Evolutionary conservation across 2,113 vertebrate species (phyloP), one percentile per base, ranked within the genome.

Genomic region (Semicossyphus pulcher): DNA sequence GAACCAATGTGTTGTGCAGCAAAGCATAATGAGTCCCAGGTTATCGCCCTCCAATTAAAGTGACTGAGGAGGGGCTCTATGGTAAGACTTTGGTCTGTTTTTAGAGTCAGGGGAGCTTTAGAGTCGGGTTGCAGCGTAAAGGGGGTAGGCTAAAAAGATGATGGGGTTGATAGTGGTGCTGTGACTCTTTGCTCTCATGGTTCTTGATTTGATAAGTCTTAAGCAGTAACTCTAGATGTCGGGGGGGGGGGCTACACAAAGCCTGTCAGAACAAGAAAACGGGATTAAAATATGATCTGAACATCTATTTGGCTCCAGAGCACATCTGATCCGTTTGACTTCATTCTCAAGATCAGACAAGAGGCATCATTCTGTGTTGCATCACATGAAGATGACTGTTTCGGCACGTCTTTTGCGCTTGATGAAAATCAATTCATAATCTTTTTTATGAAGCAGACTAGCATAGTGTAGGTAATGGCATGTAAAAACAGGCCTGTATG

Each of bases 321-420:
- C n/a, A n/a, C 9, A 45, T 56, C 3, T 29, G 3, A 61, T 25
- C 14, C 0, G 2, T 44, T 25, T 45, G 66, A 62, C 28, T 63
- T 60, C 34, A 83, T 16, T 44, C 34, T 51, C 59, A 64, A 78
- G 74, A 77, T 85, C 60, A 68, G 71, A 78, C 72, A 59, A 8
- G 60, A 78, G 25, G 1, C 9, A 11, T 6, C 1, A 14, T n/a
- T 10, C 32, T 23, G 20, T 39, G 34, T 62, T 78, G 49, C 42
- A 10, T 61, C 51, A 64, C 36, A 57, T 28, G 34, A 20, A 14
- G 23, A 7, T 47, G 25, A 56, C 25, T 51, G 52, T 74, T 57
- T 69, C 31, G 60, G 60, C 41, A 78, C 26, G 16, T 45, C 37
- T 29, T 31, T 7, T 7, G 29, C 4, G 6, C 14, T n/a, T 1